Evolutionary conservation across 2,888 invertebrate genomes (phyloP).

Genomic region (Augiades crinisus): DNA sequence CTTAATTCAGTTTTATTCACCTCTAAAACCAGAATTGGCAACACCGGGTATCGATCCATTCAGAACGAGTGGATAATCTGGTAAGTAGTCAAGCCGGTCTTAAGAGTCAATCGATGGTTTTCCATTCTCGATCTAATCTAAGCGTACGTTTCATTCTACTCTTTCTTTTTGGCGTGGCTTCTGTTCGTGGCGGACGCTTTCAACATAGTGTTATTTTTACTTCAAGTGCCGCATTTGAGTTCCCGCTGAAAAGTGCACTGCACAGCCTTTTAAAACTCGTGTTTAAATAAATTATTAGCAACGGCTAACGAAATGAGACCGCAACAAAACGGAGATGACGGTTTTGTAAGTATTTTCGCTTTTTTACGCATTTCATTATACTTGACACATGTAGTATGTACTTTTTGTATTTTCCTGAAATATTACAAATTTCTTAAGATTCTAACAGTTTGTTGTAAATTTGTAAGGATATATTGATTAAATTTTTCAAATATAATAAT

Average conservation of each 20-base stretch:
- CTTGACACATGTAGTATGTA: not conserved
- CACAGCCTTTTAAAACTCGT: not conserved
- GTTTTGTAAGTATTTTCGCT: conserved; percentile 62
- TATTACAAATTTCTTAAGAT: not conserved
- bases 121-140: not conserved
- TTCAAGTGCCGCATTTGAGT: not conserved
- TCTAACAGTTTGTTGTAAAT: no score
- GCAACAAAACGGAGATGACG: conserved; percentile 74
- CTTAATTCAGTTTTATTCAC: no score
- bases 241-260: conserved; percentile 29
- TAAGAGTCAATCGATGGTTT: not conserved
- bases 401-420: not conserved
- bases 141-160: conserved; percentile 22
- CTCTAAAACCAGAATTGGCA: no score
- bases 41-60: no score
- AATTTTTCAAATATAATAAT: not conserved
- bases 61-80: no score
- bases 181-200: conserved; percentile 41
- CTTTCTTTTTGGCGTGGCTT: conserved; percentile 72
- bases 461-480: not conserved
- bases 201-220: conserved; percentile 1
- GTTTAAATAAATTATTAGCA: not conserved
- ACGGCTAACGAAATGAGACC: conserved; percentile 56
- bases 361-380: not conserved
- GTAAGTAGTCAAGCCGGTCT: no score